Evolutionary conservation across 2,888 invertebrate genomes (phyloP), one percentile per base, ranked within the genome.

Genomic region (Volucella zonaria): DNA sequence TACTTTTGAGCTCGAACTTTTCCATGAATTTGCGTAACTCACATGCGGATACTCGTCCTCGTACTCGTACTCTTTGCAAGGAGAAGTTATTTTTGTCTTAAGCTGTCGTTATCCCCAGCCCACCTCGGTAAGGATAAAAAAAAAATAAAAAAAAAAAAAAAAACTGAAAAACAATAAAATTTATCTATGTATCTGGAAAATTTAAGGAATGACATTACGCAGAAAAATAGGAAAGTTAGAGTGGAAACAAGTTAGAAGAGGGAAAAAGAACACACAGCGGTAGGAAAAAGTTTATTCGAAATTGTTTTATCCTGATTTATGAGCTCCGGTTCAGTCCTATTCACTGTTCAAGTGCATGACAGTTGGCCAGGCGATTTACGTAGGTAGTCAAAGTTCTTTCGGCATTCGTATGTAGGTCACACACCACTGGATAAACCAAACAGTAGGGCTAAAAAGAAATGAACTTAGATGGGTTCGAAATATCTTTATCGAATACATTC

Each of bases 231-330:
- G 49, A 49, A 40, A 15, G 23, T 23, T 43, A n/a, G 23, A 14
- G 9, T 40, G 12, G 42, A 47, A 23, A 61, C 9, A 15, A 40
- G 14, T 12, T 8, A n/a, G 52, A n/a, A 23, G 51, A 18, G 2
- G 38, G 18, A 52, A 73, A 62, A 49, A 74, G 56, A 49, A 40
- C 62, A 62, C 12, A 54, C 51, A 74, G 67, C 59, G 79, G 59
- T 71, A 56, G 70, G 62, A 85, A 31, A 31, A 81, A 85, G 54
- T 86, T 79, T 76, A 86, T 79, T 75, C 64, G 64, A 86, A 86
- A 86, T 86, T 86, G 82, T 86, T 86, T 79, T 82, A 82, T 80
- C 86, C 86, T 86, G 86, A 86, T 86, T 86, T 86, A 86, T 86
- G 86, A 83, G 79, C 54, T 82, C 59, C 70, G 77, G 81, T 73